These are phyloP conservation scores for Synchiropus splendidus DNA, from an alignment of 2,113 vertebrate genomes.

Conservation along the genomic window DNA sequence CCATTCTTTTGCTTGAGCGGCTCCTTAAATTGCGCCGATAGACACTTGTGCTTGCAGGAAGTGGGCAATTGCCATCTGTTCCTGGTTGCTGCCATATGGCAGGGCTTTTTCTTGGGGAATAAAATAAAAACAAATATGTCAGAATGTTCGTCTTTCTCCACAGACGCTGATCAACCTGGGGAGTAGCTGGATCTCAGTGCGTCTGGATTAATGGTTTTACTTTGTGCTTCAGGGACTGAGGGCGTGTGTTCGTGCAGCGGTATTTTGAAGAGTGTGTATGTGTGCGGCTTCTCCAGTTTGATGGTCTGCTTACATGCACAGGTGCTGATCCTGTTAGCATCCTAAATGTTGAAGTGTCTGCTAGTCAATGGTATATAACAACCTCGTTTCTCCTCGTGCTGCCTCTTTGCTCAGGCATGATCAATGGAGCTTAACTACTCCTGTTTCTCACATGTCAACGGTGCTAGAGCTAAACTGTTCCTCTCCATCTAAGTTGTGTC, in stretches of 20 bases:
- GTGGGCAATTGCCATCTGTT: conserved; percentile 84
- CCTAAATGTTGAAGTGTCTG: too few species aligned
- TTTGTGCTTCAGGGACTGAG: conserved; percentile 67
- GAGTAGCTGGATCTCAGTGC: conserved; percentile 61
- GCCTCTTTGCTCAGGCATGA: too few species aligned
- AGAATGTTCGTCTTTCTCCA: conserved; percentile 74
- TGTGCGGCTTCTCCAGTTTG: conserved; percentile 4
- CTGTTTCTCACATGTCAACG: too few species aligned
- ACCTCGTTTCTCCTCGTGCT: too few species aligned
- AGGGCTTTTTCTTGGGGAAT: conserved; percentile 69
- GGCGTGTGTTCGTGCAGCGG: conserved; percentile 15
- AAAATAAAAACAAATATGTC: conserved; percentile 79
- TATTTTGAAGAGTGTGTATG: conserved; percentile 6
- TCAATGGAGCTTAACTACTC: too few species aligned
- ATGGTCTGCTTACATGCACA: conserved; percentile 8
- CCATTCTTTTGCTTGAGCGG: conserved; percentile 57
- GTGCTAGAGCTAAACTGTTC: too few species aligned
- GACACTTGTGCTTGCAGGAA: conserved; percentile 69
- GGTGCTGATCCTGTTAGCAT: too few species aligned
- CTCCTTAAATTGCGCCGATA: conserved; percentile 68
- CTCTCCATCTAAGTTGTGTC: too few species aligned
- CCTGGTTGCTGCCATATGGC: conserved; percentile 75
- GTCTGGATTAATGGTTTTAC: conserved; percentile 64
- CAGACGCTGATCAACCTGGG: conserved; percentile 70
- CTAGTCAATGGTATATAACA: too few species aligned